These are phyloP conservation scores for Percina caprodes DNA, from an alignment of 2,113 vertebrate species.

Conservation along the genomic window DNA sequence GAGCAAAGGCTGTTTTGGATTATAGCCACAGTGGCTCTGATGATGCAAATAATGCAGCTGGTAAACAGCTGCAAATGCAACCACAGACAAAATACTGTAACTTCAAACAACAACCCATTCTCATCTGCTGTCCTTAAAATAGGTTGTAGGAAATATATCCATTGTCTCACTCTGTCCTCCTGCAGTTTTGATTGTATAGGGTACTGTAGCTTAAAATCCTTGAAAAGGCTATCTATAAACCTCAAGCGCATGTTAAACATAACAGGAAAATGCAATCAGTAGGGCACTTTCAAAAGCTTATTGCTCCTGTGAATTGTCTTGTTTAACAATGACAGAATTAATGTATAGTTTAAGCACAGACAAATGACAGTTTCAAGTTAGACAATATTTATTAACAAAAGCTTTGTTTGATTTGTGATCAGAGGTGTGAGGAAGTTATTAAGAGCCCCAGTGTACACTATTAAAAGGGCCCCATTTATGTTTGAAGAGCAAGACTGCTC, in stretches of 20 bases:
- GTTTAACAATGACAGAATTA: constrained; percentile 38
- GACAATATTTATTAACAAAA: background rate
- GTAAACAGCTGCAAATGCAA: constrained; percentile 27
- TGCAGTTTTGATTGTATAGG: constrained; percentile 59
- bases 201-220: background rate
- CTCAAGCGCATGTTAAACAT: constrained; percentile 40
- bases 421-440: too few relatives aligned
- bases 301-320: constrained; percentile 34
- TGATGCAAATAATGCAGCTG: constrained; percentile 41
- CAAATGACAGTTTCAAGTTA: background rate
- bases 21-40: background rate
- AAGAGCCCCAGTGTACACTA: too few relatives aligned
- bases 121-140: constrained; percentile 62
- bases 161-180: constrained; percentile 60
- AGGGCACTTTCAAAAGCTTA: background rate
- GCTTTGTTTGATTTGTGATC: background rate
- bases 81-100: constrained; percentile 27
- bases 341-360: background rate
- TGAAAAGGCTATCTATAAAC: constrained; percentile 35
- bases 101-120: constrained; percentile 48
- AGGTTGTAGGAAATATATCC: constrained; percentile 55
- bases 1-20: constrained; percentile 9
- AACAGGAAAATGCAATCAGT: constrained; percentile 70
- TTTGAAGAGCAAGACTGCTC: too few relatives aligned
- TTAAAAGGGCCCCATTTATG: too few relatives aligned